Conservation (phyloP, 2,888 invertebrate species). For the Agrotis segetum region DNA sequence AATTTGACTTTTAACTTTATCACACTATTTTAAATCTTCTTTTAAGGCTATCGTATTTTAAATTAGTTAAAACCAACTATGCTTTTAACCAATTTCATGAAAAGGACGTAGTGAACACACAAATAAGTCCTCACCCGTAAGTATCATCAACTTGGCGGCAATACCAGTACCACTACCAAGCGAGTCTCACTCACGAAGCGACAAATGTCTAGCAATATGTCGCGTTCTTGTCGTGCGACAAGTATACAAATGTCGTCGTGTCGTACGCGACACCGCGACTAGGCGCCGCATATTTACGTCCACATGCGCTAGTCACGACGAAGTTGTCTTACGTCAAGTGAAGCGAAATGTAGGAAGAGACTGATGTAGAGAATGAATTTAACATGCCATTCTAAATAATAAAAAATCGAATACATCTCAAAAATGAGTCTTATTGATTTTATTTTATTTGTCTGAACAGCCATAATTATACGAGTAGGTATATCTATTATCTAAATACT, state of each 20-base stretch:
- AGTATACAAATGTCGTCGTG: slow-evolving; percentile 49
- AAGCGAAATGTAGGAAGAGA: not conserved
- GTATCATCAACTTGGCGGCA: not conserved
- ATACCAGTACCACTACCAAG: slow-evolving; percentile 8
- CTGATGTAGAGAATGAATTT: not conserved
- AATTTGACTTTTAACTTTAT: not conserved
- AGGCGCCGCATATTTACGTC: slow-evolving; percentile 43
- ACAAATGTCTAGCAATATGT: slow-evolving; percentile 58
- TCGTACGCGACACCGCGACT: slow-evolving; percentile 45
- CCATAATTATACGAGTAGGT: no score
- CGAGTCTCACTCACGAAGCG: slow-evolving; percentile 28
- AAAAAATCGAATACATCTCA: no score
- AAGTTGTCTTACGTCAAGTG: slow-evolving; percentile 17
- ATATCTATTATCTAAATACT: no score
- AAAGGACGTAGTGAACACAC: not conserved
- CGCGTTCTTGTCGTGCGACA: slow-evolving; percentile 36
- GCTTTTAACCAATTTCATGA: not conserved
- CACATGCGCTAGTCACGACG: slow-evolving; percentile 35
- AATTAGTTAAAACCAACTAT: not conserved
- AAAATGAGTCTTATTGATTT: no score
- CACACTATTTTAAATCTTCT: not conserved
- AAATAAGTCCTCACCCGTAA: slow-evolving; percentile 14
- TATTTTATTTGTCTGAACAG: no score
- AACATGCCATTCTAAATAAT: no score
- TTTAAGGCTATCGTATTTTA: no score